A percentile compares a stretch with the other conserved stretches of the same genome.
These are phyloP conservation scores for Myotis planiceps DNA, from an alignment of 2,797 vertebrate genomes.

Conservation along the genomic window DNA sequence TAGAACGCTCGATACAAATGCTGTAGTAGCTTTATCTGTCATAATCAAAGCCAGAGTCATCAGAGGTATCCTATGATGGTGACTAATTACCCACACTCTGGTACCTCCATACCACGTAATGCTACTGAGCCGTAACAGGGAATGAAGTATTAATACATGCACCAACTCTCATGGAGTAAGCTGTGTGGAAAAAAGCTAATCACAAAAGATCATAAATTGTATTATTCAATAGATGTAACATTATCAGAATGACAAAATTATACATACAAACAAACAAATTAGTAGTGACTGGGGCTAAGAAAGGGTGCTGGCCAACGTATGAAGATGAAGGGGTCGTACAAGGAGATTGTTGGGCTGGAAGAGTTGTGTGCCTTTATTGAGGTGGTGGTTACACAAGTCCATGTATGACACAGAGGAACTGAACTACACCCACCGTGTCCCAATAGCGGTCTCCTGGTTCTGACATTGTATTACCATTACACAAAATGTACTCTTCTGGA, in stretches of 20 bases:
- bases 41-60: neutral
- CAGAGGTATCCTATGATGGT: neutral
- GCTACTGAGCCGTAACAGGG: neutral
- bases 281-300: neutral
- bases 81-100: neutral
- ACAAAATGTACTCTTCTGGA: neutral
- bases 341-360: neutral
- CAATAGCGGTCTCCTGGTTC: neutral
- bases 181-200: neutral
- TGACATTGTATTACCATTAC: neutral
- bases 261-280: neutral
- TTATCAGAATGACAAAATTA: neutral
- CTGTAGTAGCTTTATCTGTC: neutral
- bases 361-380: neutral
- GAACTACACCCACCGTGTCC: neutral
- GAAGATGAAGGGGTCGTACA: neutral
- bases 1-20: neutral
- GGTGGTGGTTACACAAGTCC: neutral
- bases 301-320: neutral
- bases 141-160: neutral
- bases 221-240: neutral
- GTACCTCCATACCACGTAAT: neutral
- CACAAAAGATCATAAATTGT: neutral
- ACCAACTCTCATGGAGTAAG: neutral
- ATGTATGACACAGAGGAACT: neutral